Evolutionary conservation across 2,113 vertebrate species (phyloP).

Genomic region (Daubentonia madagascariensis): DNA sequence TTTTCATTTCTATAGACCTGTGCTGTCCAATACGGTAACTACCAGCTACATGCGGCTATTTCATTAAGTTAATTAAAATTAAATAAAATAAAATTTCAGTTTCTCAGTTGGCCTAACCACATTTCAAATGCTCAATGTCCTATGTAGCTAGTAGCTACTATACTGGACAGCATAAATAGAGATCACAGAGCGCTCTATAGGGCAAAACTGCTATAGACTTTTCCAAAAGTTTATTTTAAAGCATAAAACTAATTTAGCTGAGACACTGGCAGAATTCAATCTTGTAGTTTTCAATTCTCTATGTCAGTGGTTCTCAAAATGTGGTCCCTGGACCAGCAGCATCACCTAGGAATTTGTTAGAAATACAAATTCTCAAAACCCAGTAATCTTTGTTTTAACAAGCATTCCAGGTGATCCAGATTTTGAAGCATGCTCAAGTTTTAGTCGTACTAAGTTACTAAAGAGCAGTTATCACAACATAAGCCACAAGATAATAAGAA

Average conservation of each 20-base stretch:
- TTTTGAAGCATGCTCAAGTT: conserved; percentile 1
- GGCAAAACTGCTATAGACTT: background rate
- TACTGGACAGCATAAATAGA: background rate
- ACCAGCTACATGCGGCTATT: background rate
- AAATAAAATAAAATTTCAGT: background rate
- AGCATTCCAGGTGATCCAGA: background rate
- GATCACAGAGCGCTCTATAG: background rate
- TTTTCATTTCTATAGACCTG: conserved; percentile 3
- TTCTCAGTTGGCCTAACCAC: background rate
- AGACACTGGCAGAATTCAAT: background rate
- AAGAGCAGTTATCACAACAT: background rate
- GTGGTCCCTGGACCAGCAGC: background rate
- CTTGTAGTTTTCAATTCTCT: conserved; percentile 6
- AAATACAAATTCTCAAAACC: background rate
- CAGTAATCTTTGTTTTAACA: background rate
- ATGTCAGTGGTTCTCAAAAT: background rate
- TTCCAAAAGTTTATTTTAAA: conserved; percentile 21
- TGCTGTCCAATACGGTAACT: background rate
- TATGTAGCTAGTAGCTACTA: background rate
- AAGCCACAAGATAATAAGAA: background rate
- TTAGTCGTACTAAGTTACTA: conserved; percentile 14
- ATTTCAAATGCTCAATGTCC: background rate
- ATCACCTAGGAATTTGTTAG: background rate
- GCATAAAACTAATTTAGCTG: background rate
- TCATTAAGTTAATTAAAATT: background rate